phyloP scores from a whole-genome alignment of 2,113 vertebrate species.

The Epinephelus lanceolatus region DNA sequence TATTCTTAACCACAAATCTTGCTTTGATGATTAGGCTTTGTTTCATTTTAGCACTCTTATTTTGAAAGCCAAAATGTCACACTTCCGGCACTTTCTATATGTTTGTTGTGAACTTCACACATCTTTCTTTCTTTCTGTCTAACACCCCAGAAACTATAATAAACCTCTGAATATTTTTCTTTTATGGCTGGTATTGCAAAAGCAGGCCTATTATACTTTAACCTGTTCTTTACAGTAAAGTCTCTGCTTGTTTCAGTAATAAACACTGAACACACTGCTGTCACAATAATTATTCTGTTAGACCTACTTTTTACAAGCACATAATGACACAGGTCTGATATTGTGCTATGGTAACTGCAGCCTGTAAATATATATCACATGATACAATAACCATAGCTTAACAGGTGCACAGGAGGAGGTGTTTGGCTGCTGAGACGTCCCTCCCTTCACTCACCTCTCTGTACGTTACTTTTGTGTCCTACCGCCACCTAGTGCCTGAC shows the following conservation, averaged over 20 bases:
- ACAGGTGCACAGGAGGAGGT: slow-evolving; percentile 23
- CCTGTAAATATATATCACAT: neutral
- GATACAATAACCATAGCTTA: neutral
- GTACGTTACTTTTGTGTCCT: neutral
- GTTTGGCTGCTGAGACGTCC: neutral
- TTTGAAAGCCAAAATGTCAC: slow-evolving; percentile 11
- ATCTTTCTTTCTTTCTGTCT: neutral
- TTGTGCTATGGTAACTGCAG: neutral
- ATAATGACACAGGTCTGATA: neutral
- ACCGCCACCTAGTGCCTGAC: slow-evolving; percentile 53
- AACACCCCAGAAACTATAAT: neutral
- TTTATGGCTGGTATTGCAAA: neutral
- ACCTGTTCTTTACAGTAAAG: too few species aligned
- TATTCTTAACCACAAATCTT: neutral
- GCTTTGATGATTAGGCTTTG: too few species aligned
- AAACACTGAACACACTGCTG: neutral
- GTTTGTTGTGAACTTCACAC: neutral
- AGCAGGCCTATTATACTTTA: neutral
- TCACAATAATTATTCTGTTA: too few species aligned
- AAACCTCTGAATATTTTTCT: neutral
- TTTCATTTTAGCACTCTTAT: slow-evolving; percentile 26
- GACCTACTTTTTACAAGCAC: neutral
- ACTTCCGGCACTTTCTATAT: neutral
- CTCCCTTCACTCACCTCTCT: neutral
- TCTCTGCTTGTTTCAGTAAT: neutral